phyloP scores from a whole-genome alignment of 2,888 invertebrate species.

The Brenthis ino region DNA sequence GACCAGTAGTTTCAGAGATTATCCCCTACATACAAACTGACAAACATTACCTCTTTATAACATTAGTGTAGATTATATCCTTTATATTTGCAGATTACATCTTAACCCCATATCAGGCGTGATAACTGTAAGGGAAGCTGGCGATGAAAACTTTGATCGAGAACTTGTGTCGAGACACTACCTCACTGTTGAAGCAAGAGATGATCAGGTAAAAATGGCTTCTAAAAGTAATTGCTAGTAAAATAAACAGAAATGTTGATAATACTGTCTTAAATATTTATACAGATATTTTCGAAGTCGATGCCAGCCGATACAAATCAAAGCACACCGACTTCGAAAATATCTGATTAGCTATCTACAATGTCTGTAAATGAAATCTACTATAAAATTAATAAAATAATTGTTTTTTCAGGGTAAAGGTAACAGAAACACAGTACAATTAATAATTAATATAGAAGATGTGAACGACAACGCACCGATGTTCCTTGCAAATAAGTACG shows the following conservation, averaged over 20 bases:
- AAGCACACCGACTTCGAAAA: too few relatives aligned
- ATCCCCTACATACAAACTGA: too few relatives aligned
- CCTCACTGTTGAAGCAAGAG: conserved; percentile 94
- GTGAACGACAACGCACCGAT: conserved; percentile 95
- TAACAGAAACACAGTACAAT: conserved; percentile 89
- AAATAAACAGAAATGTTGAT: too few relatives aligned
- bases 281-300: too few relatives aligned
- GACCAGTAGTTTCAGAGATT: background rate
- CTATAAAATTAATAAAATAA: background rate
- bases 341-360: too few relatives aligned
- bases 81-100: conserved; percentile 2
- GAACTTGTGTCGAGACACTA: conserved; percentile 92
- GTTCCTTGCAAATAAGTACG: conserved; percentile 91
- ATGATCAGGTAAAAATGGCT: conserved; percentile 82
- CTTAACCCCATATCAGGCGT: conserved; percentile 91
- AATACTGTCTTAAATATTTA: too few relatives aligned
- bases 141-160: conserved; percentile 91
- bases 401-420: conserved; percentile 43
- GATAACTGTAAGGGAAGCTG: conserved; percentile 89
- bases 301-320: too few relatives aligned
- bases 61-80: background rate
- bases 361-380: too few relatives aligned
- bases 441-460: conserved; percentile 91
- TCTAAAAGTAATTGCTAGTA: conserved; percentile 55
- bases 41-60: too few relatives aligned